Base-by-base conservation (phyloP, 2,888 invertebrate species). In the Oligia latruncula region DNA sequence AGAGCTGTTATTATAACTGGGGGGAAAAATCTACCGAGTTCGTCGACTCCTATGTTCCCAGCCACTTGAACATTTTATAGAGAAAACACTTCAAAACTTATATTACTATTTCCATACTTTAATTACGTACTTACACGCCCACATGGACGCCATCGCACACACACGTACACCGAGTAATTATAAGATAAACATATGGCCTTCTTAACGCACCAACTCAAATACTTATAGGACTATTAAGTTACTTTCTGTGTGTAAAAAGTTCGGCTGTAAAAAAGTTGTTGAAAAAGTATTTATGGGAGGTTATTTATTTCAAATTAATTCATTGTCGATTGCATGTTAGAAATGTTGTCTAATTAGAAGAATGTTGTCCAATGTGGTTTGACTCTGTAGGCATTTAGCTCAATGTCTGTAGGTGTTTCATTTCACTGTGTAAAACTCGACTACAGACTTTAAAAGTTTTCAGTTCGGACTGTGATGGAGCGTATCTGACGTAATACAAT, bases 81-180 rank as follows among this genome's bases (percentile, higher is more conserved):
- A 93, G 95, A 96, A 96, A 96, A 96, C 96, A 96, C 96, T 96
- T 96, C 95, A 96, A 96, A 96, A 95, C 93, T 94, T 93, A 96
- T 96, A 96, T 95, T 95, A 96, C 96, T 96, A 96, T 96, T 96
- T 96, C 96, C 95, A 96, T 96, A 95, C 95, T 95, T 96, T 96
- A 96, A 96, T 96, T 96, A 90, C 90, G 93, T 92, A 95, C 95
- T 93, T 92, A 93, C 88, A 93, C 94, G 93, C 95, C 94, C 95
- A 94, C 95, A 95, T 92, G 89, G 78, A 91, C 85, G 88, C 83
- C 83, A 82, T 81, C 85, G 78, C 87, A 89, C 90, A 89, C 92
- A 92, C 92, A 91, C 92, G 91, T 84, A 89, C 86, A 84, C 82
- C 72, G 82, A 90, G 92, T 94, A 94, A 93, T 94, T 94, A 94